phyloP scores from a whole-genome alignment of 2,888 invertebrate genomes.

The Eupithecia tripunctaria region DNA sequence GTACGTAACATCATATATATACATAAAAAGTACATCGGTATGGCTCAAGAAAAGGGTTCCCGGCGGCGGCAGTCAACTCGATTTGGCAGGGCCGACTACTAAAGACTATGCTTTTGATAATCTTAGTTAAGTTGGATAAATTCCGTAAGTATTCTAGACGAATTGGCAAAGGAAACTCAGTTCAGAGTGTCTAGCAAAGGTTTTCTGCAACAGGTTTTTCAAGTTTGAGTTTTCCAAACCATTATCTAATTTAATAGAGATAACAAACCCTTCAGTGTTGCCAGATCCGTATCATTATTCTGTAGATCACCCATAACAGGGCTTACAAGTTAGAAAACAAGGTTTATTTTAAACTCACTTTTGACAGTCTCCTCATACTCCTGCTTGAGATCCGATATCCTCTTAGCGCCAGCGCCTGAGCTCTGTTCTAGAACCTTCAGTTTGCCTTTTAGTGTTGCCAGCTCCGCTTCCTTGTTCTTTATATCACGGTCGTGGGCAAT shows the following conservation, averaged over 20 bases:
- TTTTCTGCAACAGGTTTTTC: neutral
- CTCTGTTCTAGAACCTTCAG: conserved; percentile 86
- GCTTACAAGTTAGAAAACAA: neutral
- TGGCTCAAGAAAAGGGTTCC: too few relatives aligned
- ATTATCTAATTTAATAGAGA: too few relatives aligned
- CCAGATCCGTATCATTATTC: conserved; percentile 90
- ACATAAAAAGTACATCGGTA: too few relatives aligned
- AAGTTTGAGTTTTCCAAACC: neutral
- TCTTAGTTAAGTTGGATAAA: too few relatives aligned
- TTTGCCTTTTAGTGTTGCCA: conserved; percentile 90
- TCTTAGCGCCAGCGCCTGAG: conserved; percentile 86
- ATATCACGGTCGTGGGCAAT: conserved; percentile 89
- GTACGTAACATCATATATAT: too few relatives aligned
- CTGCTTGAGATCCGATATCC: conserved; percentile 87
- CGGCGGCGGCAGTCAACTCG: too few relatives aligned
- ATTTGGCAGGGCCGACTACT: too few relatives aligned
- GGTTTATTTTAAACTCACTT: conserved; percentile 51
- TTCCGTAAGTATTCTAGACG: neutral
- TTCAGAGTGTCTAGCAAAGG: neutral
- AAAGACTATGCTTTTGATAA: too few relatives aligned
- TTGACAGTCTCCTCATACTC: conserved; percentile 87
- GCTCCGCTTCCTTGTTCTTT: conserved; percentile 90
- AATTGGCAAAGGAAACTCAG: neutral
- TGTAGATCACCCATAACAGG: conserved; percentile 85
- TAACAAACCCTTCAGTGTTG: conserved; percentile 87